These are phyloP conservation scores for Dasypolia templi DNA, from an alignment of 2,888 invertebrate genomes.

Conservation along the genomic window DNA sequence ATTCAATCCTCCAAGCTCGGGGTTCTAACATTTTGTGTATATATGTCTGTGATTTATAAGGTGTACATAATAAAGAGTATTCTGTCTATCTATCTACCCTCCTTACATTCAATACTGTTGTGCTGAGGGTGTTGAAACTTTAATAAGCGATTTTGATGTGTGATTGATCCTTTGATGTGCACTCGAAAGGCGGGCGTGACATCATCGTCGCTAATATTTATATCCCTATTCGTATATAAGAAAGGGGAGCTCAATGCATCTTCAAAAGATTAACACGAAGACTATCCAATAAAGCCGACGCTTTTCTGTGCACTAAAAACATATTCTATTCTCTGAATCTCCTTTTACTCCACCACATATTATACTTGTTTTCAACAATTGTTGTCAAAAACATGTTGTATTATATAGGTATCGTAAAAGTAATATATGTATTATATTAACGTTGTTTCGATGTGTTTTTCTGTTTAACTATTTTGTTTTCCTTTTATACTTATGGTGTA, in stretches of 20 bases:
- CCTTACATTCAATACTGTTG: slow-evolving; percentile 8
- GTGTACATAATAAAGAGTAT: no score
- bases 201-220: slow-evolving; percentile 39
- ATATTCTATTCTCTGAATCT: neutral
- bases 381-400: no score
- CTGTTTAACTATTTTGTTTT: no score
- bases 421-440: no score
- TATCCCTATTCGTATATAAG: slow-evolving; percentile 8
- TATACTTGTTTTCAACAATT: no score
- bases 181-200: slow-evolving; percentile 8
- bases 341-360: no score
- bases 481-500: no score
- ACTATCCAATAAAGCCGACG: neutral
- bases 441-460: no score
- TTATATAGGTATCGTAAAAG: no score
- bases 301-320: neutral
- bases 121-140: slow-evolving; percentile 31
- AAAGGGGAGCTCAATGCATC: slow-evolving; percentile 16
- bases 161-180: slow-evolving; percentile 35
- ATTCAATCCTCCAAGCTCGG: slow-evolving; percentile 8
- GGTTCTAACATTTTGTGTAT: no score
- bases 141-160: slow-evolving; percentile 46
- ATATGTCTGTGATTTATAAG: no score
- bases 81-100: no score
- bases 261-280: slow-evolving; percentile 1